phyloP scores from a whole-genome alignment of 2,888 invertebrate species.

The Sarcophaga caerulescens region DNA sequence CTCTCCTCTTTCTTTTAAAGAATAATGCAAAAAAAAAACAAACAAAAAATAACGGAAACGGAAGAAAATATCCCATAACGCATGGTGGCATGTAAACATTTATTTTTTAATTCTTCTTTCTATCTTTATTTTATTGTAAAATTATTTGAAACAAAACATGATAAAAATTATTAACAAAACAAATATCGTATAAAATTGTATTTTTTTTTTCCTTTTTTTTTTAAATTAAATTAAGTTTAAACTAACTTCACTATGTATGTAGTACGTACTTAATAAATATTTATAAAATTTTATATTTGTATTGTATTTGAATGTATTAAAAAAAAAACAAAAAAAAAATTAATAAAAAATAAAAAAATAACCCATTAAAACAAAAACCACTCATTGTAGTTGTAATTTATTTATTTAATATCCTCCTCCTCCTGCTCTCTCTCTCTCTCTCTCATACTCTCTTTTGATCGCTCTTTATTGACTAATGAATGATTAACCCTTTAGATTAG shows the following conservation, averaged over 20 bases:
- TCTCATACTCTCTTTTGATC: not conserved
- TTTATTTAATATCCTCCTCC: conserved; percentile 37
- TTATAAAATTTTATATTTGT: conserved; percentile 37
- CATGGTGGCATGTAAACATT: conserved; percentile 61
- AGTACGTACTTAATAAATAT: conserved; percentile 16
- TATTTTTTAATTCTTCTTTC: not conserved
- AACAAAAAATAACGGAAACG: not conserved
- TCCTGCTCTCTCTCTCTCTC: too few relatives aligned
- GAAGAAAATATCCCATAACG: not conserved
- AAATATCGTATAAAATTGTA: not conserved
- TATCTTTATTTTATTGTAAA: not conserved
- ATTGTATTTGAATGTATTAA: conserved; percentile 37
- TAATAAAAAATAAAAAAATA: conserved; percentile 55
- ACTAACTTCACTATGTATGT: conserved; percentile 48
- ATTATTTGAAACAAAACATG: not conserved
- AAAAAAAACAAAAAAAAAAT: conserved; percentile 57
- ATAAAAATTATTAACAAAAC: conserved; percentile 23
- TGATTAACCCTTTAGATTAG: conserved; percentile 32
- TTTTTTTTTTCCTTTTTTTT: too few relatives aligned
- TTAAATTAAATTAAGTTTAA: conserved; percentile 32
- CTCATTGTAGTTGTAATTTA: conserved; percentile 47
- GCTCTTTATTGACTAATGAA: conserved; percentile 36
- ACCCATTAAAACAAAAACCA: conserved; percentile 57
- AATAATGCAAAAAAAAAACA: not conserved
- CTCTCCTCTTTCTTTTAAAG: conserved; percentile 22